Base-by-base conservation (phyloP, 2,888 invertebrate species). In the Noctua pronuba region DNA sequence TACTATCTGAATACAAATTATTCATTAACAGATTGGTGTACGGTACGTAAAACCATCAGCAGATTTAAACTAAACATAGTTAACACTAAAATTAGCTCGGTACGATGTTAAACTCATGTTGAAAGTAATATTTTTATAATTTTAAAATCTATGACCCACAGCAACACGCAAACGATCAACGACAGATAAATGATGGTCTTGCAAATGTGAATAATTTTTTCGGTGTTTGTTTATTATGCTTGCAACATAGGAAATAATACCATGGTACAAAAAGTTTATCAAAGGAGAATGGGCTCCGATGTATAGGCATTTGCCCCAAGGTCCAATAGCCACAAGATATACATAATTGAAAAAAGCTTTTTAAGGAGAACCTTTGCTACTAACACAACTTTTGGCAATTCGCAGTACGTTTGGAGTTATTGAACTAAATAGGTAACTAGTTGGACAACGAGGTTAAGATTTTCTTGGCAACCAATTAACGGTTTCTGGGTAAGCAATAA, bases 111-210 rank as follows among this genome's bases (percentile, higher is more conserved):
- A 76, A 86, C 52, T 77, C 83, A 85, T 79, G 75, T 64, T 80
- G 77, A 82, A 84, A 69, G 82, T 67, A 73, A 79, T 82, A 85
- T 85, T 83, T 86, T 80, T 82, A 66, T 77, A 83, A 83, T 84
- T 86, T 82, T 77, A 82, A 77, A 83, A 72, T 75, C 31, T 44
- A 86, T 85, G 89, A 89, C 84, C 89, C 84, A 89, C 88, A 87
- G 88, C 90, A 90, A 92, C 88, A 90, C 88, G 90, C 90, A 89
- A 91, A 86, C 86, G 84, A 86, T 77, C 80, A 80, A 79, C 81
- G 88, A 87, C 84, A 77, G 85, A 79, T 83, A 77, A 73, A 64
- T 66, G 58, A 62, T 70, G n/a, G 77, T 77, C 66, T 87, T 87
- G 79, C 86, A 70, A 83, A 55, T 41, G 21, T 46, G n/a, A 66